Evolutionary conservation across 2,113 vertebrate species (phyloP), one percentile per base, ranked within the genome.

Genomic region (Thinocorus orbignyianus): DNA sequence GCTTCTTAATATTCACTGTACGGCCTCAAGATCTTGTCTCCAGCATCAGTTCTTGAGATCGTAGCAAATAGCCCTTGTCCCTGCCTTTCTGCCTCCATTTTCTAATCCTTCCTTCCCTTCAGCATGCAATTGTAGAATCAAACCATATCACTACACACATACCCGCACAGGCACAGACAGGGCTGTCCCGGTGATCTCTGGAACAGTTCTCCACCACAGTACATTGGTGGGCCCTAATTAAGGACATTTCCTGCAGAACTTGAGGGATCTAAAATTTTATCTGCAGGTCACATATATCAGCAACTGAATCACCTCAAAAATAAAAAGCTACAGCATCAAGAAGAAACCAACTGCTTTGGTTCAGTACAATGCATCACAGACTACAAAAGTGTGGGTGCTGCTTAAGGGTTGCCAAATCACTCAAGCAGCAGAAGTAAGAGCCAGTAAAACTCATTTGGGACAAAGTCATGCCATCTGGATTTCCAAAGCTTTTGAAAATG

Each of bases 401-500:
- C 49, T 73, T 87, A 44, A 44, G 13, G 49, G 54, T 61, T 70
- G 58, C 44, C 28, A 86, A 80, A 86, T 82, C 48, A 82, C 61
- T 80, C 13, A 35, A 88, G 68, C 44, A 80, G 37, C 20, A 81
- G 68, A 93, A 30, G 25, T 26, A 62, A 93, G 62, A 94, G 42
- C 37, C 55, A 66, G 62, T 86, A 31, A 70, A 94, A 82, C 41
- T 70, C 3, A 0, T 52, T 49, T 93, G 79, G 70, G 82, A 65
- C 57, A 83, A 88, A 94, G 54, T 91, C 35, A 35, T 33, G 28
- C 54, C 72, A 83, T 54, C 37, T 66, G 77, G 68, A 93, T 91
- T 93, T 88, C 69, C 64, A 51, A 86, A 88, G 68, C 28, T 70
- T 83, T 78, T 93, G 60, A 70, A 95, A 92, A 94, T 60, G 24